Evolutionary conservation across 1,140 invertebrate genomes (phyloP).

Genomic region (Saxidomus purpurata): DNA sequence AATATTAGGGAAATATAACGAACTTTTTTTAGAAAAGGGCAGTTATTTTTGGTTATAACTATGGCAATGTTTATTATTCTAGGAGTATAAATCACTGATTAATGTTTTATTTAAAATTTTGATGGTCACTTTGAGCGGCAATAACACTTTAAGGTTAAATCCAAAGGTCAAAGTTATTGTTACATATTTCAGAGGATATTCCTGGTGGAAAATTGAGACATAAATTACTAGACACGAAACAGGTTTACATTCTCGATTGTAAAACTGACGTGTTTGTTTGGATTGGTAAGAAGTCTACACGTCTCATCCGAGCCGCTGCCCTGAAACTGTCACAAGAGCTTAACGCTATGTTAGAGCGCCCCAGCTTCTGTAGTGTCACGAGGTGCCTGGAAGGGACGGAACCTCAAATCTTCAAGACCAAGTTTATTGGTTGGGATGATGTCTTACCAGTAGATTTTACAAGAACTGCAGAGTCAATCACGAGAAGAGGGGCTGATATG

Average conservation of each 20-base stretch:
- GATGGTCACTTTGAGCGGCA: too few species aligned
- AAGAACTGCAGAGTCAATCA: constrained; percentile 98
- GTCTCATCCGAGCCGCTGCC: constrained; percentile 97
- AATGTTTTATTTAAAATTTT: too few species aligned
- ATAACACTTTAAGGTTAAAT: too few species aligned
- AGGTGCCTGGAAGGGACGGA: constrained; percentile 91
- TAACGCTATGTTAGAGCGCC: constrained; percentile 95
- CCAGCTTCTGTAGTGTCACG: constrained; percentile 95
- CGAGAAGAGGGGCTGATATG: constrained; percentile 97
- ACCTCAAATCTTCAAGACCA: constrained; percentile 97
- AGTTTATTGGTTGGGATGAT: constrained; percentile 99
- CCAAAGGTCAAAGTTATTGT: too few species aligned
- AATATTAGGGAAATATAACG: too few species aligned
- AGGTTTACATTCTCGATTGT: constrained; percentile 99
- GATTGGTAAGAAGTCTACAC: constrained; percentile 99
- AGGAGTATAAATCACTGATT: too few species aligned
- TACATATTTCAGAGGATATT: constrained; percentile 88
- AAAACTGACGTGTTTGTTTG: constrained; percentile 99
- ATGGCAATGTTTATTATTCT: too few species aligned
- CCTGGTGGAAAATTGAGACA: constrained; percentile 90
- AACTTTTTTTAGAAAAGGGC: too few species aligned
- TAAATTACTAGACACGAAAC: constrained; percentile 93
- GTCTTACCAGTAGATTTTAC: constrained; percentile 99
- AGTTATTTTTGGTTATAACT: too few species aligned
- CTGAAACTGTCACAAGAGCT: constrained; percentile 98